Evolutionary conservation across 2,113 vertebrate species (phyloP).

Genomic region (Sebastes schlegelii): DNA sequence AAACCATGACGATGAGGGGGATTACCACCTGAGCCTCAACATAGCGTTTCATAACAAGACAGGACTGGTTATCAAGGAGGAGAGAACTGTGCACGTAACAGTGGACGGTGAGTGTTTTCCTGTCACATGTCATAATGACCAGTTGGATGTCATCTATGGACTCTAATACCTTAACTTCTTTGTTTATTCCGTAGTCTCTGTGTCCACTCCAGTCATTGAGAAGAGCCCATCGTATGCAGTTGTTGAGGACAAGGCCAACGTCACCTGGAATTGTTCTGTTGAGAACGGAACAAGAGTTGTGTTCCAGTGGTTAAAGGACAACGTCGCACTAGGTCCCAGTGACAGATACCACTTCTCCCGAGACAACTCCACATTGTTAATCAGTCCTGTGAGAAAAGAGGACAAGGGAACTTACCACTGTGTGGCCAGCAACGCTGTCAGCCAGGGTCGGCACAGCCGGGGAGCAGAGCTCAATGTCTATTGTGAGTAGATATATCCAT

Average conservation of each 20-base stretch:
- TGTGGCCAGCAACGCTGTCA: constrained; percentile 79
- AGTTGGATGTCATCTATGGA: background rate
- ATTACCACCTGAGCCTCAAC: constrained; percentile 80
- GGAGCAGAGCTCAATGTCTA: constrained; percentile 77
- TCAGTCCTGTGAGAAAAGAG: constrained; percentile 82
- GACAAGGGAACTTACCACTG: constrained; percentile 84
- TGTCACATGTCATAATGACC: background rate
- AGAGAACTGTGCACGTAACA: constrained; percentile 75
- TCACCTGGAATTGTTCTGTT: constrained; percentile 82
- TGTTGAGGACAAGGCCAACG: constrained; percentile 82
- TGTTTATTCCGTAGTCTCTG: constrained; percentile 69
- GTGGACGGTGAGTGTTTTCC: constrained; percentile 79
- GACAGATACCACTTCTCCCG: constrained; percentile 74
- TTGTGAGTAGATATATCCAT: constrained; percentile 77
- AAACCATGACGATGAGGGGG: constrained; percentile 73
- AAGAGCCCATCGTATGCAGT: constrained; percentile 73
- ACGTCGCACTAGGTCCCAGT: constrained; percentile 38
- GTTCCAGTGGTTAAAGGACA: constrained; percentile 81
- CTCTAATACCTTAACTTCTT: background rate
- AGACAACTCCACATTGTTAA: constrained; percentile 70
- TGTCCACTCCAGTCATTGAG: constrained; percentile 76
- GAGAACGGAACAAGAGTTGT: constrained; percentile 78
- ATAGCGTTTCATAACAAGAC: constrained; percentile 66
- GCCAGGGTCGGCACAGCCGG: constrained; percentile 56
- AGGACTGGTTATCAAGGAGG: constrained; percentile 53